A percentile compares a stretch with the other conserved stretches of the same genome.
Conservation (phyloP, 2,797 vertebrate genomes). For the Chaunax sp. region DNA sequence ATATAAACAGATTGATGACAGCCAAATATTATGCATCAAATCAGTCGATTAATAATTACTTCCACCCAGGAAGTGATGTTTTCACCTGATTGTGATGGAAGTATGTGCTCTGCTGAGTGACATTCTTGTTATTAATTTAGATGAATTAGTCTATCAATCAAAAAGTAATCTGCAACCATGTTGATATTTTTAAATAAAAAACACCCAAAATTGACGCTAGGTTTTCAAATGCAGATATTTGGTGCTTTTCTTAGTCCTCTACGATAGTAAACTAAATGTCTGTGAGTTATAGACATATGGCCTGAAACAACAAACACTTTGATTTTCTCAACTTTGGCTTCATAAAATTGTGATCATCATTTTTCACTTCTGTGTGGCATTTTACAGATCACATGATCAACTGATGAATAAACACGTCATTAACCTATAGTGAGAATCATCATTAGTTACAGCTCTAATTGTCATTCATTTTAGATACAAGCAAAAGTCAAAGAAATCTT, state of each 20-base stretch:
- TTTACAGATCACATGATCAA: background rate
- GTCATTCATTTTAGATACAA: too few relatives aligned
- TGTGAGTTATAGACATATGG: background rate
- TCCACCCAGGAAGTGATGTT: too few relatives aligned
- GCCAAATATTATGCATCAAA: background rate
- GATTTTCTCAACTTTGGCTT: background rate
- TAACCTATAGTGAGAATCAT: background rate
- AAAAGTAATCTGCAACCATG: background rate
- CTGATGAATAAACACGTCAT: background rate
- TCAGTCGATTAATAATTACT: too few relatives aligned
- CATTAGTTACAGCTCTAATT: background rate
- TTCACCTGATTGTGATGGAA: too few relatives aligned
- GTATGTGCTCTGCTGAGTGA: too few relatives aligned
- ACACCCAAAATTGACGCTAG: background rate
- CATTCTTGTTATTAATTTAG: background rate
- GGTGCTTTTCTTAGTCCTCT: background rate
- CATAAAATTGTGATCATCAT: background rate
- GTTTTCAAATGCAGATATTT: background rate
- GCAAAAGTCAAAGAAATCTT: slow-evolving; percentile 1
- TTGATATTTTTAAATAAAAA: background rate
- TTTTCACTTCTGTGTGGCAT: too few relatives aligned
- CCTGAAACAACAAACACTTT: background rate
- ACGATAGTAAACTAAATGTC: background rate
- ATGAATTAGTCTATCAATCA: too few relatives aligned
- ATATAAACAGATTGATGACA: background rate